Base-by-base conservation (phyloP, 2,113 vertebrate genomes). In the Cyanoliseus patagonus region DNA sequence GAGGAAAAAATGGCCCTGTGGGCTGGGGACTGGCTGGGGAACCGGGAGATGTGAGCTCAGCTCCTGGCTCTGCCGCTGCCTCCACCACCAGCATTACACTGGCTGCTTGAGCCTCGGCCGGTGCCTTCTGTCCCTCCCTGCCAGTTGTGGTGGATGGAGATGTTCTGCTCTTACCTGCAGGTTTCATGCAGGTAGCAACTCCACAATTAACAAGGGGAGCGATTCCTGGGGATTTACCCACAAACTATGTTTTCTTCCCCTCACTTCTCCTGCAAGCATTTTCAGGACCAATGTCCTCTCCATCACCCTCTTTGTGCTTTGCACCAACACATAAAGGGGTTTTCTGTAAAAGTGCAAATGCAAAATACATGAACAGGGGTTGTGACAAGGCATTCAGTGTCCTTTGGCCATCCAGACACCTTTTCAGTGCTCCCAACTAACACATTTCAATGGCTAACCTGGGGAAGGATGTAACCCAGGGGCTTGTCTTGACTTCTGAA, bases 1-100 rank as follows among this genome's bases (percentile, higher is more conserved):
- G 96, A 97, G 96, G 95, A 96, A 97, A 97, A 97, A 95, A 94
- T 94, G 96, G 95, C 86, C 92, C 96, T 53, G 86, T 95, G 95
- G 92, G 96, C 91, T 55, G 30, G 91, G 94, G 96, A 86, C 96
- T 91, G 95, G 96, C 96, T 28, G 86, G 88, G 91, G 73, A 95
- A 94, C 86, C 0, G 77, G 96, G 96, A 96, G 95, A 95, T 97
- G 95, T 97, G 96, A 96, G 96, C 96, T 96, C 95, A 96, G 94
- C 95, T 92, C 80, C 95, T 97, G 95, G 95, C 92, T 75, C 94
- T 77, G 83, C 85, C 0, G 6, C 92, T 6, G 42, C 76, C 89
- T 57, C 66, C 1, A 6, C 63, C 4, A 5, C 0, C 24, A 55
- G 53, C 94, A 83, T 75, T 76, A 88, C 33, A 6, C 9, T 0